Evolutionary conservation across 2,888 invertebrate species (phyloP).

Genomic region (Campoplex capitator): DNA sequence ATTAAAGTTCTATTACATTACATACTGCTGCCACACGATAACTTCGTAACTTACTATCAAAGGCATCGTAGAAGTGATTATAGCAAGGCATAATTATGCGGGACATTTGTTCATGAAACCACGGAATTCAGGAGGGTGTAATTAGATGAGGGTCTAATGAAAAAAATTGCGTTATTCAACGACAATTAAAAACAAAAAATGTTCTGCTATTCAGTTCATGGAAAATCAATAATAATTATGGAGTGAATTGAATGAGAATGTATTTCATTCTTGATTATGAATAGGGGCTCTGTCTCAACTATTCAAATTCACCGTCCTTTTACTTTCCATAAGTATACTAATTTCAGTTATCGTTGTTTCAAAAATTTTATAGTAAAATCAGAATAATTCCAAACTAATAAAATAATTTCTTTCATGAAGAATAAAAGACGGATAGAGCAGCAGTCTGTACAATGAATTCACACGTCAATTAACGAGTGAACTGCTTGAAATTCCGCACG

Average conservation of each 20-base stretch:
- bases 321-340: background rate
- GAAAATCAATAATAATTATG: background rate
- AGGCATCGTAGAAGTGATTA: background rate
- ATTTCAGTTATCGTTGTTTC: background rate
- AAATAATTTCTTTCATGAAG: too few relatives aligned
- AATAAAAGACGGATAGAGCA: background rate
- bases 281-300: background rate
- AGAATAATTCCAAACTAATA: too few relatives aligned
- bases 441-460: background rate
- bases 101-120: background rate
- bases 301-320: background rate
- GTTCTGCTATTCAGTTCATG: background rate
- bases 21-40: slow-evolving; percentile 62
- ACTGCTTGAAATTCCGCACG: background rate
- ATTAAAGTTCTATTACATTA: slow-evolving; percentile 59
- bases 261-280: background rate
- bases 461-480: slow-evolving; percentile 1
- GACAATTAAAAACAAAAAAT: background rate
- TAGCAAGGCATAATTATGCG: background rate
- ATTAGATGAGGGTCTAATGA: background rate
- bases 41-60: slow-evolving; percentile 40
- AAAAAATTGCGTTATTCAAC: background rate
- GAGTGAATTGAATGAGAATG: background rate
- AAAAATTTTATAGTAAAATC: background rate
- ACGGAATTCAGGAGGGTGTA: background rate